phyloP scores from a whole-genome alignment of 2,888 invertebrate genomes.

The Cantharis rustica region DNA sequence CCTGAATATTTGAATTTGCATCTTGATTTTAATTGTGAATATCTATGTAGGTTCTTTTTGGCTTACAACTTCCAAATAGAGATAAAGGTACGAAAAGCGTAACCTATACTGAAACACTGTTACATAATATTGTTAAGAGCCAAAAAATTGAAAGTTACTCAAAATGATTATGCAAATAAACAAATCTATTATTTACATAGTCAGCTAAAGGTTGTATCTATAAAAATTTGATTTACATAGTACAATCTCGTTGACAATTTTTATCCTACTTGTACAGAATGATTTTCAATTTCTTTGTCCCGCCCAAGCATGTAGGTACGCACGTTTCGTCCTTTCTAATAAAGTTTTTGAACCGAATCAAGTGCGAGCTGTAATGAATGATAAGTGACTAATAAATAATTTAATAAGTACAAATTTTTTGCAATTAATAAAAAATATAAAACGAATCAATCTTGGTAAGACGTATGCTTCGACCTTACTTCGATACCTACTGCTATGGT shows the following conservation, averaged over 20 bases:
- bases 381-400: background rate
- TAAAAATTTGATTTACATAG: background rate
- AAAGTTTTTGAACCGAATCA: background rate
- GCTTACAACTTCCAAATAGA: background rate
- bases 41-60: background rate
- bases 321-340: background rate
- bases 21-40: too few species aligned
- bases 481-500: background rate
- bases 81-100: background rate
- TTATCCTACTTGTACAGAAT: background rate
- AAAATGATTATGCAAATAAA: background rate
- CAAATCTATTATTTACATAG: background rate
- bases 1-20: background rate
- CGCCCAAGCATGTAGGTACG: background rate
- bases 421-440: background rate
- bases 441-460: background rate
- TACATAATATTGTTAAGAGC: background rate
- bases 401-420: background rate
- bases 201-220: background rate
- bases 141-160: background rate
- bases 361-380: background rate
- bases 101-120: background rate
- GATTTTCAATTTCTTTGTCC: background rate
- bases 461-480: background rate
- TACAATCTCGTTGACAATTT: background rate